Evolutionary conservation across 2,113 vertebrate species (phyloP), one percentile per base, ranked within the genome.

Genomic region (Anhinga anhinga): DNA sequence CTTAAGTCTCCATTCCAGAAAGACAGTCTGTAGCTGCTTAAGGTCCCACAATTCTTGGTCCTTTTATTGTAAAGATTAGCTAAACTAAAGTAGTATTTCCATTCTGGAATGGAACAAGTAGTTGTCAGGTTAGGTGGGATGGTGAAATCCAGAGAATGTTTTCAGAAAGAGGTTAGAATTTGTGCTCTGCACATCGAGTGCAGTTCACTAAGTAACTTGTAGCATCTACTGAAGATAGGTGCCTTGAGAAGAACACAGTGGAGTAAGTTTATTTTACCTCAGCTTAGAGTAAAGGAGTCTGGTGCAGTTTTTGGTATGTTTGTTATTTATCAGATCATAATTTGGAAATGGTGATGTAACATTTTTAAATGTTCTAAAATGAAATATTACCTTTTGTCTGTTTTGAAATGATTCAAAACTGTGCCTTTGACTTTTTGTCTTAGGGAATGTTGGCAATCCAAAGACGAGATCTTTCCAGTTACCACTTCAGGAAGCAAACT

Each of bases 391-490:
- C 7, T 11, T 74, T 71, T 36, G 10, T 73, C 22, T 78, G 0
- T 82, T 86, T 71, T 59, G 17, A 91, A 76, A 53, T 79, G 0
- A 86, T 82, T 65, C 5, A 66, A 45, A 92, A 59, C 9, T 66
- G 5, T 56, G 26, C 29, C 11, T 92, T 63, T 96, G 62, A 29
- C 47, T 66, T 93, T 85, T 93, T 93, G 58, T 90, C 13, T 49
- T 95, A 97, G 97, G 98, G 73, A 98, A 98, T 77, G 20, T 98
- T 92, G 96, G 92, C 83, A 97, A 89, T 55, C 69, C 95, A n/a
- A 97, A 86, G 94, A 82, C 15, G 81, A 92, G 86, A n/a, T 74
- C 94, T 93, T 96, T 97, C 67, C 97, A 98, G 30, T 93, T 97
- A 77, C 95, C 96, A 17, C 95, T 97, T 56, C 97, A 85, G 53